Evolutionary conservation across 2,113 vertebrate species (phyloP), one percentile per base, ranked within the genome.

Genomic region (Ascaphus truei): DNA sequence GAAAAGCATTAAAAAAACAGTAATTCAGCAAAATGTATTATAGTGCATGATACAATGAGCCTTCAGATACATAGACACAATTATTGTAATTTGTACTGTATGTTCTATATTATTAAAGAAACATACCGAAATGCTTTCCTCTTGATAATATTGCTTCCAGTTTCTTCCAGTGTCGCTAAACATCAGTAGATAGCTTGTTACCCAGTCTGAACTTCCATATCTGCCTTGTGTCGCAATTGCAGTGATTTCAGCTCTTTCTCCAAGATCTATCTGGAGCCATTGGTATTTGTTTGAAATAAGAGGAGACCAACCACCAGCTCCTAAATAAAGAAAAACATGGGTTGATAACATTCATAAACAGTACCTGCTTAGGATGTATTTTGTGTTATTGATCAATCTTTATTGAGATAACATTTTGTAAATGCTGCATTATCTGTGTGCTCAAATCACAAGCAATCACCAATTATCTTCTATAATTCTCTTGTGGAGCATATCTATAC

Each of bases 271-370:
- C 78, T 98, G 92, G 75, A 97, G 75, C 95, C 95, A 98, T 50
- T 96, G 95, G 75, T 96, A 91, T 69, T 88, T 88, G 75, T 95
- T 93, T 9, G 93, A 95, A 57, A 90, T 62, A 10, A 92, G 80
- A n/a, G 95, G 94, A 77, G 94, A 93, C 95, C 95, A 98, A 27
- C 95, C 95, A 69, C 95, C 95, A 60, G 95, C 95, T 79, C 95
- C 95, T 97, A 83, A 76, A 65, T 78, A 67, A 76, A 75, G 53
- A 53, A 63, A 63, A 79, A 16, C 65, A 53, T 60, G 16, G 58
- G n/a, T n/a, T n/a, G n/a, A n/a, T n/a, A n/a, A n/a, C n/a, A n/a
- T n/a, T n/a, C n/a, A n/a, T n/a, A n/a, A n/a, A n/a, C n/a, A n/a
- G n/a, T n/a, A n/a, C n/a, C n/a, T n/a, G n/a, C n/a, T n/a, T n/a